Evolutionary conservation across 2,888 invertebrate genomes (phyloP).

Genomic region (Acanthosoma haemorrhoidale): DNA sequence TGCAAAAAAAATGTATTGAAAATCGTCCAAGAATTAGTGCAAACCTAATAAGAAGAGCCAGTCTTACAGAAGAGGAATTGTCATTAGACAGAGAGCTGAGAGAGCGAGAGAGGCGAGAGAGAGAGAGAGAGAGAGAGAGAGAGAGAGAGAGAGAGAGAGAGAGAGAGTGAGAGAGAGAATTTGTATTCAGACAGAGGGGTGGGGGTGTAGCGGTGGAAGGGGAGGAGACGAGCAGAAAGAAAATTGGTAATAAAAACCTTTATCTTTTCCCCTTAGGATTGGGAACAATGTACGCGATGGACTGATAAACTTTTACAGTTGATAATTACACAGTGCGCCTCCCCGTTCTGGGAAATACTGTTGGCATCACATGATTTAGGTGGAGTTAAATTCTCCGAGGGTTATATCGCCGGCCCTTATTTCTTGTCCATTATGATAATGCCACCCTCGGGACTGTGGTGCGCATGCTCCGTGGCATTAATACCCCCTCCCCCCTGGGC

Average conservation of each 20-base stretch:
- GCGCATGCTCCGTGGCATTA: not conserved
- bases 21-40: too few species aligned
- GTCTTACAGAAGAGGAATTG: too few species aligned
- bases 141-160: constrained; percentile 8
- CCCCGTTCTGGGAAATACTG: constrained; percentile 14
- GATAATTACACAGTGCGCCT: constrained; percentile 35
- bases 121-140: constrained; percentile 14
- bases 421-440: constrained; percentile 10
- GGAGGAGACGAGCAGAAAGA: constrained; percentile 20
- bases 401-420: not conserved
- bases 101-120: constrained; percentile 2
- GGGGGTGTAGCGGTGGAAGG: not conserved
- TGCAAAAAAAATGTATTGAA: too few species aligned
- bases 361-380: not conserved
- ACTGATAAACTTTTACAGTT: constrained; percentile 39
- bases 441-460: not conserved
- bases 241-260: constrained; percentile 29
- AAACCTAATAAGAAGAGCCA: too few species aligned
- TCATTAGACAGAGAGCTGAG: not conserved
- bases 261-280: constrained; percentile 26
- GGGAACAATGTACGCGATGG: constrained; percentile 39
- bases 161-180: not conserved
- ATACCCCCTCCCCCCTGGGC: not conserved
- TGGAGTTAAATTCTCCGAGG: not conserved
- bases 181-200: not conserved